Conservation (phyloP, 1,140 invertebrate species). For the Drosophila chauvacae region DNA sequence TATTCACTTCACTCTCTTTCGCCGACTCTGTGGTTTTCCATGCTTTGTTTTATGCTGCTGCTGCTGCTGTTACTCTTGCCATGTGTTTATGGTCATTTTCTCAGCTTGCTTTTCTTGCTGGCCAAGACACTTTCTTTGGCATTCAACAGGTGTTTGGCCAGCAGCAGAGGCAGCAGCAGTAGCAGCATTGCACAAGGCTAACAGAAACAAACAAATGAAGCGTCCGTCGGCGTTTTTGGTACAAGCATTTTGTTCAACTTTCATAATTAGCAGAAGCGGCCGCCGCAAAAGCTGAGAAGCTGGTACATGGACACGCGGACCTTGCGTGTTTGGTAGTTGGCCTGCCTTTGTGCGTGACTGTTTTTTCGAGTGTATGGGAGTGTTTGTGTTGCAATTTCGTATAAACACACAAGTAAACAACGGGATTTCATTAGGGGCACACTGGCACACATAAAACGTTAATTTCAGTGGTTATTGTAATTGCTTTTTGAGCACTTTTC, state of each 20-base stretch:
- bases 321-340: constrained; percentile 41
- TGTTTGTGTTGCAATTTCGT: constrained; percentile 7
- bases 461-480: constrained; percentile 54
- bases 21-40: constrained; percentile 33
- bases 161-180: constrained; percentile 3
- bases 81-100: constrained; percentile 48
- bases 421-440: constrained; percentile 64
- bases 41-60: constrained; percentile 28
- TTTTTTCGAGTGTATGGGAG: constrained; percentile 33
- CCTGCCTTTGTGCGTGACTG: constrained; percentile 57
- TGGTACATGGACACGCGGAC: constrained; percentile 40
- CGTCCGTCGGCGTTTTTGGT: constrained; percentile 31
- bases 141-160: constrained; percentile 56
- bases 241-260: constrained; percentile 50
- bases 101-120: constrained; percentile 46
- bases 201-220: constrained; percentile 50
- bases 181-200: constrained; percentile 50
- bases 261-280: constrained; percentile 70
- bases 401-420: constrained; percentile 29
- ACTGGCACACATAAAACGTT: constrained; percentile 63
- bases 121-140: constrained; percentile 52
- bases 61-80: constrained; percentile 23
- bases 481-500: constrained; percentile 72
- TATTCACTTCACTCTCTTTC: constrained; percentile 37
- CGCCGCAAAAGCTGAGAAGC: constrained; percentile 21